Evolutionary conservation across 1,140 invertebrate genomes (phyloP), one percentile per base, ranked within the genome.

Genomic region (Anagrus nilaparvatae): DNA sequence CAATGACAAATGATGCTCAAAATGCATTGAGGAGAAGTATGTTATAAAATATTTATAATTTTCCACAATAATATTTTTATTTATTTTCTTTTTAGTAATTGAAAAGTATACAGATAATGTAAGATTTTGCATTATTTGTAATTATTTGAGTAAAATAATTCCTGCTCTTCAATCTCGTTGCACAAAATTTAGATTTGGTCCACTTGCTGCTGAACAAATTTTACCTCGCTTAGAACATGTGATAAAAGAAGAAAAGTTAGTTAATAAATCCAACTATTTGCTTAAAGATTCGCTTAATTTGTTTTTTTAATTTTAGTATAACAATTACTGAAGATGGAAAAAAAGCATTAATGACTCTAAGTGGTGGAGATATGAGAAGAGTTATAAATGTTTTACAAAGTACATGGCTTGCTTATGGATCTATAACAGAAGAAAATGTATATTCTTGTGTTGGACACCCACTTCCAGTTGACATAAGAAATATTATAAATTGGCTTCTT

Each of bases 1-100:
- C 96, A 3, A 99, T 99, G 97, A 99, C 97, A 3, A 89, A 92
- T 61, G 95, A 99, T 81, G 97, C 97, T 4, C 97, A 99, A 67
- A 98, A 97, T 80, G 95, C 96, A 21, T 70, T 99, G 3, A 75
- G 95, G 53, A 81, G 96, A 79, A 92, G 89, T 92, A 74, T 76
- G 72, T 51, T 25, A 36, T 27, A 35, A 43, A 35, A 35, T 45
- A 34, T 12, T 28, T 30, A 34, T 32, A 5, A 38, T 46, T 12
- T 18, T 20, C n/a, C 8, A 29, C n/a, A 34, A 33, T 16, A 29
- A 38, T 12, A 46, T 40, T 46, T 46, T 41, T 27, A 9, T 30
- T 38, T 23, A 36, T 40, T 40, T 50, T 61, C 43, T 52, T 71
- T 75, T 42, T 69, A 89, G 88, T 99, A 52, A 97, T 99, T 61